phyloP scores from a whole-genome alignment of 2,888 invertebrate species.

The Drosophila anceps region DNA sequence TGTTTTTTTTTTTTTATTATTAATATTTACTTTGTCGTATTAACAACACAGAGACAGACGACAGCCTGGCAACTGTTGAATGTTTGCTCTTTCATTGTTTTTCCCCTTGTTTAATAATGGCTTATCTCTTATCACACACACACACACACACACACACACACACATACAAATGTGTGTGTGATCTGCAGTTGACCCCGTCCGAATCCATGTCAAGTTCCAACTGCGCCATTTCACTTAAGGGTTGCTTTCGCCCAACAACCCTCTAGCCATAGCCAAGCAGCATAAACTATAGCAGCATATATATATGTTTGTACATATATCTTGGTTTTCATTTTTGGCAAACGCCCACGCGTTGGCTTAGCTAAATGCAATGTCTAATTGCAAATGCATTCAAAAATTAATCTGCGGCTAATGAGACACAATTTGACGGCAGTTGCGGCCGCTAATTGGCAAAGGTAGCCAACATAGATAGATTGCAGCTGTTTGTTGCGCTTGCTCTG shows the following conservation, averaged over 20 bases:
- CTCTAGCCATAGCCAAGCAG: not conserved
- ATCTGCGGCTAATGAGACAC: slow-evolving; percentile 76
- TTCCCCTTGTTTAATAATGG: slow-evolving; percentile 42
- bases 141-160: not conserved
- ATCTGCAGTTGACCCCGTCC: slow-evolving; percentile 28
- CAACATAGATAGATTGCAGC: slow-evolving; percentile 31
- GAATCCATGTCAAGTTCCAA: slow-evolving; percentile 41
- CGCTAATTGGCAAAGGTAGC: slow-evolving; percentile 62
- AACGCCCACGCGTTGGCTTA: slow-evolving; percentile 51
- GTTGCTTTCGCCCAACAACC: slow-evolving; percentile 14
- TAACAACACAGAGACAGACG: not conserved
- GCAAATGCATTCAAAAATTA: slow-evolving; percentile 71
- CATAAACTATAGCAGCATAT: slow-evolving; percentile 9
- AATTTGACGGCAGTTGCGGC: slow-evolving; percentile 51
- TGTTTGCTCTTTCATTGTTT: slow-evolving; percentile 14
- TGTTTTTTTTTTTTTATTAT: slow-evolving; percentile 2
- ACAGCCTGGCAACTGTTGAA: slow-evolving; percentile 34
- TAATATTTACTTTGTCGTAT: slow-evolving; percentile 10
- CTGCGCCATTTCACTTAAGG: slow-evolving; percentile 41
- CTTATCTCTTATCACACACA: slow-evolving; percentile 62
- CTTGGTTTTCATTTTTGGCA: slow-evolving; percentile 34
- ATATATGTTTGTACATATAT: not conserved
- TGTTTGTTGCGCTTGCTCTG: slow-evolving; percentile 33
- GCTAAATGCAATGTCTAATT: slow-evolving; percentile 67
- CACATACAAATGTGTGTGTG: not conserved